Conservation (phyloP, 2,888 invertebrate species). For the Exocentrus adspersus region DNA sequence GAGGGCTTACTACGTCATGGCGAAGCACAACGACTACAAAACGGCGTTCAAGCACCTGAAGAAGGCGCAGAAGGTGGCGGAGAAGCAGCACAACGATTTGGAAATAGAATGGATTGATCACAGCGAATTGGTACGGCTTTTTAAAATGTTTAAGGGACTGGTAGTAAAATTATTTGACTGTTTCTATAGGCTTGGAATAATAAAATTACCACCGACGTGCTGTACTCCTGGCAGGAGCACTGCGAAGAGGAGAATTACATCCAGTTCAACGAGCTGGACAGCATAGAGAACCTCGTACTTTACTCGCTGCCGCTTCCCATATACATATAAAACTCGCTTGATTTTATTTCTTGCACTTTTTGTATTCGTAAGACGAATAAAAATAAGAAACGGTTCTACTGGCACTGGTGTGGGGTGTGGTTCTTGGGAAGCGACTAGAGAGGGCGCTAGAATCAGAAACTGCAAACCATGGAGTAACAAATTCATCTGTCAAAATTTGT, state of each 20-base stretch:
- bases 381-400: too few relatives aligned
- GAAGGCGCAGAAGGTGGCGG: conserved; percentile 61
- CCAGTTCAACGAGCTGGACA: conserved; percentile 65
- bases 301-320: conserved; percentile 52
- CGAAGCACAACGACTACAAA: conserved; percentile 61
- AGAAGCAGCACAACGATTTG: conserved; percentile 60
- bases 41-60: conserved; percentile 61
- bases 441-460: too few relatives aligned
- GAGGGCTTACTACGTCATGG: conserved; percentile 67
- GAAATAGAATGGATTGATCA: conserved; percentile 66
- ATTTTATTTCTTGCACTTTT: not conserved
- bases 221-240: conserved; percentile 66
- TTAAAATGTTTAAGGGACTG: too few relatives aligned
- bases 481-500: too few relatives aligned
- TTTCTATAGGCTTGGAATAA: conserved; percentile 67
- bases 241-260: conserved; percentile 61
- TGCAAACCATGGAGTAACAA: too few relatives aligned
- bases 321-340: conserved; percentile 44
- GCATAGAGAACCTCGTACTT: conserved; percentile 53
- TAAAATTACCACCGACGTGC: conserved; percentile 59
- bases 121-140: conserved; percentile 64
- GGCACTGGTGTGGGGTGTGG: too few relatives aligned
- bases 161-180: not conserved
- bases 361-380: too few relatives aligned
- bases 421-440: too few relatives aligned